phyloP scores from a whole-genome alignment of 2,113 vertebrate genomes.

The Pachycephala philippinensis region DNA sequence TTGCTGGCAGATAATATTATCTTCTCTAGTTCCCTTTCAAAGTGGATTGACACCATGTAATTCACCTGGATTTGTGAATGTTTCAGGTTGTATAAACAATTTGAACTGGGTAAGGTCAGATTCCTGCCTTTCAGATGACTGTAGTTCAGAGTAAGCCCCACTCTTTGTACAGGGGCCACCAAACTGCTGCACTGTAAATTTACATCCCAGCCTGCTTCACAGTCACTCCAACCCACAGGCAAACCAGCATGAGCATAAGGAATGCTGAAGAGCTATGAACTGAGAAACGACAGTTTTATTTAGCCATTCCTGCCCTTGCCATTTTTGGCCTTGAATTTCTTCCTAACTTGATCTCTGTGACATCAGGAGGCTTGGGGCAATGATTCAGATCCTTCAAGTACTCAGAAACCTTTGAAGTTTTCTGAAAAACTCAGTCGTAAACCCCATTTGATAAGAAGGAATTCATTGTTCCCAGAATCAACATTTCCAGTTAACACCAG shows the following conservation, averaged over 20 bases:
- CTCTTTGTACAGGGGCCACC: background rate
- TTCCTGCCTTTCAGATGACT: background rate
- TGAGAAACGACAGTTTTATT: background rate
- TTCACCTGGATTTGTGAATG: background rate
- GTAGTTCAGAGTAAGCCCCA: background rate
- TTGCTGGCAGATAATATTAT: background rate
- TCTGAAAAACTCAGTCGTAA: background rate
- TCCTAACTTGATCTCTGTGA: background rate
- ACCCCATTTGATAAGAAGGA: constrained; percentile 43
- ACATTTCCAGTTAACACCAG: constrained; percentile 47
- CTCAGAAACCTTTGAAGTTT: background rate
- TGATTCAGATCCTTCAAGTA: background rate
- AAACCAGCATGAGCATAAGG: background rate
- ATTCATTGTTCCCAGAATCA: background rate
- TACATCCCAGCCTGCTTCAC: background rate
- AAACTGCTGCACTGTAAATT: background rate
- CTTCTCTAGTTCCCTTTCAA: background rate
- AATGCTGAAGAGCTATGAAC: background rate
- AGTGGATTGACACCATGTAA: background rate
- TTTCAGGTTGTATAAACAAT: background rate
- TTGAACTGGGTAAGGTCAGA: background rate
- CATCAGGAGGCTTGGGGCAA: background rate
- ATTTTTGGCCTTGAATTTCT: background rate
- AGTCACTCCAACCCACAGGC: background rate
- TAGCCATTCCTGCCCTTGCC: background rate